These are phyloP conservation scores for Sigmodon hispidus DNA, from an alignment of 2,113 vertebrate genomes.

Conservation along the genomic window DNA sequence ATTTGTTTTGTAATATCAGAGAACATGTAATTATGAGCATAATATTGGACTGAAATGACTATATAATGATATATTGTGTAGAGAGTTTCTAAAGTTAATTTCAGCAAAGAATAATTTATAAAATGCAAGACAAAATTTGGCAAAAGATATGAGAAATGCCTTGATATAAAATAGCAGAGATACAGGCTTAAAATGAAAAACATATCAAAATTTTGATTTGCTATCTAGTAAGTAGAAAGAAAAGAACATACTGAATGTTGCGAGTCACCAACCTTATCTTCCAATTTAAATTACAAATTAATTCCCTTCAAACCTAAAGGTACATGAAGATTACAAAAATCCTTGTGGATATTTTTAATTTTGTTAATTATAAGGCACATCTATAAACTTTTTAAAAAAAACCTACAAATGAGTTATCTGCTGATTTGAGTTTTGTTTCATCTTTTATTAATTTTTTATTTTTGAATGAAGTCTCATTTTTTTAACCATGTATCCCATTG, in stretches of 20 bases:
- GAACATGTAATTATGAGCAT: background rate
- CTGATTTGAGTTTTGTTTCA: slow-evolving; percentile 26
- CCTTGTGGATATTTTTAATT: slow-evolving; percentile 30
- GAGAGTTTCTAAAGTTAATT: background rate
- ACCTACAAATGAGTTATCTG: background rate
- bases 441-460: slow-evolving; percentile 14
- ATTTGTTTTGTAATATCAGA: background rate
- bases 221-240: background rate
- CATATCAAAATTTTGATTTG: slow-evolving; percentile 42
- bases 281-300: slow-evolving; percentile 56
- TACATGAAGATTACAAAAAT: background rate
- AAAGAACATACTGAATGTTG: slow-evolving; percentile 1
- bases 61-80: slow-evolving; percentile 14
- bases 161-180: background rate
- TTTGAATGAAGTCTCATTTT: too few species aligned
- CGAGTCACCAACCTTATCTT: slow-evolving; percentile 45
- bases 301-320: background rate
- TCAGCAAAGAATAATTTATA: background rate
- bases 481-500: too few species aligned
- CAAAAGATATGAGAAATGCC: background rate
- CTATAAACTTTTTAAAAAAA: slow-evolving; percentile 2
- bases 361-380: background rate
- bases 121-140: slow-evolving; percentile 28
- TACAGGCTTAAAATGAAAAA: slow-evolving; percentile 4
- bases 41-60: background rate